Base-by-base conservation (phyloP, 1,140 invertebrate genomes). In the Aphidius ervi region DNA sequence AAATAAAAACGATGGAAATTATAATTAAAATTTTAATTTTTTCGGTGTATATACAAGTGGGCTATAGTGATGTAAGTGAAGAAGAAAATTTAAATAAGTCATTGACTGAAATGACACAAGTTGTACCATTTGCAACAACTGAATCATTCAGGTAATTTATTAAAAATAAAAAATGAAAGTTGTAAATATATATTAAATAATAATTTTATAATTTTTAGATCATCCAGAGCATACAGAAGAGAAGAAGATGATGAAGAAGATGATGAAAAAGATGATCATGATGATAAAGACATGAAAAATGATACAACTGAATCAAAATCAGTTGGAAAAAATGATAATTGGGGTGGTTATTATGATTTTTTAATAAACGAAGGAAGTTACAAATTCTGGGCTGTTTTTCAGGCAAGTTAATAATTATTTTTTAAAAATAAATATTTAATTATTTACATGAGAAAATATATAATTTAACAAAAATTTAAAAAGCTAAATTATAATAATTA, bases 321-420 rank as follows among this genome's bases (percentile, higher is more conserved):
- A 47, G 71, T 81, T 61, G 55, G 63, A 7, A 83, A 83, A 68
- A 69, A 71, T 9, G 88, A 91, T 70, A 86, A 87, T 9, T 88
- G 87, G 83, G 83, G 82, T 9, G 86, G 87, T 0, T 92, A 92
- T 72, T 91, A 92, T 69, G 89, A 92, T 74, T 92, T 91, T 71
- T 82, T 92, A 47, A 90, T 93, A 64, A 92, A 90, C 63, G 90
- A 92, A 70, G 89, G 88, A 0, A 91, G 89, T 16, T 93, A 91
- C 74, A 93, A 92, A 72, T 92, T 93, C 70, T 93, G 90, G 90
- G 89, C 89, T 9, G 88, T 83, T 8, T 92, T 92, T 77, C 89
- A 91, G 81, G 88, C 90, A 77, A 73, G 47, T 65, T 31, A 31
- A 31, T 31, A 31, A 31, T 31, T 2, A 31, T 16, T 16, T 16